A percentile compares a stretch with the other conserved stretches of the same genome.
Conservation (phyloP, 2,888 invertebrate species). For the Desoria tigrina region DNA sequence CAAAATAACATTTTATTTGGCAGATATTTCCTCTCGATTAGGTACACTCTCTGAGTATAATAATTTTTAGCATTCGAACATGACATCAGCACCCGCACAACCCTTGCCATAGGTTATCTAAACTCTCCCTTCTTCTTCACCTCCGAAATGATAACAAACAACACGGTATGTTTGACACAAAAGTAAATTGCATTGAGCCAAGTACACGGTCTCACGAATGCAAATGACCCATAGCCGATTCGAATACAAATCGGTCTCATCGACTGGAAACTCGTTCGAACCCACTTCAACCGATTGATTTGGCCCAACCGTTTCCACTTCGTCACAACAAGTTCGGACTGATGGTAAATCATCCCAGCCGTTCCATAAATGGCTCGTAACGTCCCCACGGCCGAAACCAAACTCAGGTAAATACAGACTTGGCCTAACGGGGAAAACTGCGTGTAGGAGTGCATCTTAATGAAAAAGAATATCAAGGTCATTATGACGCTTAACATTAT, state of each 20-base stretch:
- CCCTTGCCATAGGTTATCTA: too few relatives aligned
- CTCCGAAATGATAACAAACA: slow-evolving; percentile 12
- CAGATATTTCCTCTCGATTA: too few relatives aligned
- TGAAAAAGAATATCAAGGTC: slow-evolving; percentile 19
- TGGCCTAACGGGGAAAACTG: slow-evolving; percentile 8
- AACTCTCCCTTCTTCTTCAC: neutral
- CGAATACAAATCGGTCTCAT: slow-evolving; percentile 15
- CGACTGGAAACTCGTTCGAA: slow-evolving; percentile 6
- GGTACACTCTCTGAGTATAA: too few relatives aligned
- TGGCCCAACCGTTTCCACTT: slow-evolving; percentile 18
- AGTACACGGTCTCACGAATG: slow-evolving; percentile 11
- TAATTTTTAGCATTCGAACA: too few relatives aligned
- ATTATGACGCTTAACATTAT: slow-evolving; percentile 18
- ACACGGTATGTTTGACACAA: slow-evolving; percentile 14
- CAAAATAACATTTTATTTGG: too few relatives aligned
- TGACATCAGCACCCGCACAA: too few relatives aligned
- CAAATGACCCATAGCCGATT: slow-evolving; percentile 7
- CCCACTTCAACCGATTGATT: slow-evolving; percentile 16
- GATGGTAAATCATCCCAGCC: slow-evolving; percentile 12
- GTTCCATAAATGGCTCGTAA: slow-evolving; percentile 11
- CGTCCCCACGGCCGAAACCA: slow-evolving; percentile 2
- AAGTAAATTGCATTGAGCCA: slow-evolving; percentile 13
- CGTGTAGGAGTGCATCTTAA: slow-evolving; percentile 3
- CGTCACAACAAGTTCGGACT: slow-evolving; percentile 10
- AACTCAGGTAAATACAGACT: slow-evolving; percentile 12